Conservation (phyloP, 2,113 vertebrate genomes). For the Calidris pugnax region DNA sequence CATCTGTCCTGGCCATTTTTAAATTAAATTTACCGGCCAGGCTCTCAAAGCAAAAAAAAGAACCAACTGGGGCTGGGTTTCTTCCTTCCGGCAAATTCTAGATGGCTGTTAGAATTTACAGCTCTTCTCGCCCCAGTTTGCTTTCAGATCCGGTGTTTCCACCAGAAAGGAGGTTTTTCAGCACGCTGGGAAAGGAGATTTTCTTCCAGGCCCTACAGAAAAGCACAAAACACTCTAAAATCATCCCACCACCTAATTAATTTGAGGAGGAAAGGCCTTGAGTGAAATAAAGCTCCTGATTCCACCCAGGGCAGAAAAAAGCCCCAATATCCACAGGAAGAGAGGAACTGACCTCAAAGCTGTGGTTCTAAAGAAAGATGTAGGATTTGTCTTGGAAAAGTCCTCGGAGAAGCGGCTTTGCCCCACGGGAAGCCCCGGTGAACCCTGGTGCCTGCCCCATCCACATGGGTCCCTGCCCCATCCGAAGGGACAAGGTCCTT, state of each 20-base stretch:
- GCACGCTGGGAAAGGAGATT: fast-evolving
- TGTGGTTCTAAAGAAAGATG: background rate
- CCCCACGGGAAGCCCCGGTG: fast-evolving
- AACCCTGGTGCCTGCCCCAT: fast-evolving
- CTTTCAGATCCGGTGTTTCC: background rate
- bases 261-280: background rate
- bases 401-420: fast-evolving
- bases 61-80: background rate
- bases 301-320: background rate
- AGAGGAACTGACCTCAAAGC: background rate
- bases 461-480: background rate
- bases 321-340: fast-evolving
- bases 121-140: fast-evolving
- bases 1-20: background rate
- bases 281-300: background rate
- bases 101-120: background rate
- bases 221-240: background rate
- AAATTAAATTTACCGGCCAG: background rate
- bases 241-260: background rate
- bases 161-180: too few species aligned
- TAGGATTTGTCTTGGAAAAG: background rate
- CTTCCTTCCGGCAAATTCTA: background rate
- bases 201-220: background rate
- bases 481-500: background rate
- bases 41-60: background rate